Evolutionary conservation across 2,888 invertebrate genomes (phyloP), one percentile per base, ranked within the genome.

Genomic region (Andrena praecox): DNA sequence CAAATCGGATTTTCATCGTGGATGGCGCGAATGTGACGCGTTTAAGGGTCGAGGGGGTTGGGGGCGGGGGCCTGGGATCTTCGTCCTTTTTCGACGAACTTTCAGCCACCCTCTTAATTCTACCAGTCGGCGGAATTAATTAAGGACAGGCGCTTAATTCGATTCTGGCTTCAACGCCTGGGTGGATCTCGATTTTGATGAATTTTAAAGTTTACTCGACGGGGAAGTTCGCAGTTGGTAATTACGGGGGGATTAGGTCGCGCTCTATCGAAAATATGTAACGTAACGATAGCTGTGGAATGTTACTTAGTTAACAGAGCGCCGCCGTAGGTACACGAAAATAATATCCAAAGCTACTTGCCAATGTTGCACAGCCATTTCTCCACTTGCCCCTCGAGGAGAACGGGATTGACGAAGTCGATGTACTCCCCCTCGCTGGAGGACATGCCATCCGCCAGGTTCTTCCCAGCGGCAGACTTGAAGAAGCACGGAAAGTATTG

Each of bases 401-500:
- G 89, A 16, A 97, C 93, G 10, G 96, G 95, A 85, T 96, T 95
- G 27, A 95, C 94, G 94, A 97, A 98, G 77, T 97, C 96, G 12
- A 98, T 95, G 90, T 95, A 96, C 92, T 98, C 98, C 0, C 97
- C 98, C 88, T 98, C 98, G 82, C 96, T 96, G 0, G 98, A 97
- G 91, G 95, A 96, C 98, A 98, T 98, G 0, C 97, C 98, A 52
- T 94, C 82, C 0, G 95, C 95, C 89, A 96, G 94, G 76, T 92
- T 92, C 87, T 95, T 95, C 2, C 90, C 90, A 7, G 85, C 68
- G 3, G 80, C 5, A 7, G 88, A 77, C 93, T 42, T 42, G 42
- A 42, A 42, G 42, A 42, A 42, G 5, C 42, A 16, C 16, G 16
- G 42, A 42, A 42, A n/a, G n/a, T n/a, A 31, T 48, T 29, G 6